These are phyloP conservation scores for Salarias fasciatus DNA, from an alignment of 2,797 vertebrate genomes.

Conservation along the genomic window DNA sequence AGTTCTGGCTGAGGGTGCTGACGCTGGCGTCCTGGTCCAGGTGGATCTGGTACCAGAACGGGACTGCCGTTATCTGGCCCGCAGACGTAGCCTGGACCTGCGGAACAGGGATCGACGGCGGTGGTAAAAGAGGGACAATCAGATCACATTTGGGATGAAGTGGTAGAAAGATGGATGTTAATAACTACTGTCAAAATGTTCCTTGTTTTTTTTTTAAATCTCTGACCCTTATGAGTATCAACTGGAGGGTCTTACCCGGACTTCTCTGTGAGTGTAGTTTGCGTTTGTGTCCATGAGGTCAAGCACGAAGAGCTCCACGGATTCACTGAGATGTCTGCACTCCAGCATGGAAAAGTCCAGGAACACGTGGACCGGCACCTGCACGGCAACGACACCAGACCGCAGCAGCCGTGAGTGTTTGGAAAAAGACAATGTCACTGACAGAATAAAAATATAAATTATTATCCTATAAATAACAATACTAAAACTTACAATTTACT, in stretches of 20 bases:
- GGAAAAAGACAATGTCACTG: background rate
- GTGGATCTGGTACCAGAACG: slow-evolving; percentile 96
- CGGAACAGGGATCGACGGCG: slow-evolving; percentile 7
- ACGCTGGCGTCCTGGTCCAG: slow-evolving; percentile 88
- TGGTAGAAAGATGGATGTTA: no score
- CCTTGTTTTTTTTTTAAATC: no score
- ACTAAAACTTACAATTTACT: no score
- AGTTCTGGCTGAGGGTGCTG: slow-evolving; percentile 87
- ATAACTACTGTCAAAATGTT: no score
- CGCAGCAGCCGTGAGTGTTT: no score
- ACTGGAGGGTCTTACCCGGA: slow-evolving; percentile 84
- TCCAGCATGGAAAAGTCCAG: slow-evolving; percentile 92
- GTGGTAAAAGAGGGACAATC: no score
- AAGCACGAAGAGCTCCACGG: slow-evolving; percentile 89
- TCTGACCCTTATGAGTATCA: no score
- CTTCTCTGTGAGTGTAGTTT: slow-evolving; percentile 87
- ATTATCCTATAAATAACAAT: background rate
- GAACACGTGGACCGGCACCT: slow-evolving; percentile 97
- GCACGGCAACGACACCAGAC: background rate
- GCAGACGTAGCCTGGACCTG: slow-evolving; percentile 86
- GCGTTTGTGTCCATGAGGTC: slow-evolving; percentile 90
- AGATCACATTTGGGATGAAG: no score
- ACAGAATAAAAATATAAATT: no score
- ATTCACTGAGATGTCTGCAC: slow-evolving; percentile 88
- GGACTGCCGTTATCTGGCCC: slow-evolving; percentile 90